Evolutionary conservation across 2,797 vertebrate species (phyloP), one percentile per base, ranked within the genome.

Genomic region (Acanthopagrus latus): DNA sequence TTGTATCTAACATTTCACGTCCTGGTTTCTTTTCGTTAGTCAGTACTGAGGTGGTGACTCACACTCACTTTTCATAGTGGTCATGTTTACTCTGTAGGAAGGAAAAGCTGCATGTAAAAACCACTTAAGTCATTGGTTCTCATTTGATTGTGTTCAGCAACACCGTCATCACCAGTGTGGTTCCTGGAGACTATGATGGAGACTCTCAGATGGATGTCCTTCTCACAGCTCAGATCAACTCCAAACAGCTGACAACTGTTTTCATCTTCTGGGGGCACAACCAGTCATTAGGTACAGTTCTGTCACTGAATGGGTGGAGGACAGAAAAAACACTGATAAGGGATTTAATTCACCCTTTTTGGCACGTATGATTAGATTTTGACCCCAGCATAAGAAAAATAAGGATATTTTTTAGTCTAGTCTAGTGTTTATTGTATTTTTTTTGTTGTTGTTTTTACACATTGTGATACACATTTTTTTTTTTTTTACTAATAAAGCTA

Each of bases 151-250:
- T 87, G 41, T 92, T 54, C 85, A 98, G 97, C 51, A 76, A 89
- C 62, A 65, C 91, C 14, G 14, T 89, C 56, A 96, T 99, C 90
- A 99, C 96, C 69, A 96, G 97, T 54, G 97, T 99, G 44, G 98
- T 98, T 74, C 98, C 98, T n/a, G 98, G 97, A 65, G 98, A 99
- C 93, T 99, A 97, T 62, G 96, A 99, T 87, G 98, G 98, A 68
- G 98, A 99, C 92, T 99, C 98, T 48, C 97, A 99, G 89, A 99
- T 99, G 98, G 98, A 99, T 81, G 96, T 98, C 11, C 97, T 99
- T 6, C 92, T 99, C 23, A 98, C 98, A 0, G 92, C 95, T 48
- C 72, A 80, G 72, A 79, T 83, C 41, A 86, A 67, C 12, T 27
- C 43, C 73, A 67, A 83, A 2, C 38, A 2, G 9, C 38, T 10